Evolutionary conservation across 2,888 invertebrate genomes (phyloP).

Genomic region (Ferrisia virgata): DNA sequence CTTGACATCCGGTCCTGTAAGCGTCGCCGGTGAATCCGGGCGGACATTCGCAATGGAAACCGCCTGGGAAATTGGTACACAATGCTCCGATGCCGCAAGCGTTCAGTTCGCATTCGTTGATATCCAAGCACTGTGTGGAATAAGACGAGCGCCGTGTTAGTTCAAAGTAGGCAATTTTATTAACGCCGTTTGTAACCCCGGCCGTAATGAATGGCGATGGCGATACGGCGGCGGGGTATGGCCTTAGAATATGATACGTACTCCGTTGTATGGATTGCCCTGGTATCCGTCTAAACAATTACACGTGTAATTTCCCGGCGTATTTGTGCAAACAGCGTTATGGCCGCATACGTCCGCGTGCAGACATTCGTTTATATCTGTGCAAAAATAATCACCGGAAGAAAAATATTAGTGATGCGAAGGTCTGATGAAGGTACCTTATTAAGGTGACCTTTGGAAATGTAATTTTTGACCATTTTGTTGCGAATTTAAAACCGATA

Average conservation of each 20-base stretch:
- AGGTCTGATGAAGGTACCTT: too few species aligned
- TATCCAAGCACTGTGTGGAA: slow-evolving; percentile 70
- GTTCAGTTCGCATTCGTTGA: slow-evolving; percentile 74
- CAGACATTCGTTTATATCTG: slow-evolving; percentile 85
- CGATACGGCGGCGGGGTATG: background rate
- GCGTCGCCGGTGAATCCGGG: slow-evolving; percentile 79
- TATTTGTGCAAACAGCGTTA: slow-evolving; percentile 77
- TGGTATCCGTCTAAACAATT: slow-evolving; percentile 76
- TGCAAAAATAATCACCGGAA: too few species aligned
- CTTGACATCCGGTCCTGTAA: slow-evolving; percentile 67
- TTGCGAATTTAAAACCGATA: too few species aligned
- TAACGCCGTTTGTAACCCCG: too few species aligned
- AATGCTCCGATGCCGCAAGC: slow-evolving; percentile 76
- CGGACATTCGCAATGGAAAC: slow-evolving; percentile 80
- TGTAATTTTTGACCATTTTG: too few species aligned
- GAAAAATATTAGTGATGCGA: too few species aligned
- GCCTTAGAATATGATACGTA: slow-evolving; percentile 53
- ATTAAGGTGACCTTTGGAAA: too few species aligned
- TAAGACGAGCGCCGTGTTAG: background rate
- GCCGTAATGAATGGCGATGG: background rate
- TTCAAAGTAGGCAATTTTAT: background rate
- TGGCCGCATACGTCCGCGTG: slow-evolving; percentile 76
- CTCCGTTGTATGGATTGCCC: slow-evolving; percentile 76
- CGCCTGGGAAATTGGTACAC: slow-evolving; percentile 76
- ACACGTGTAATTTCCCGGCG: slow-evolving; percentile 84